phyloP scores from a whole-genome alignment of 1,140 invertebrate genomes.

The Pentalonia nigronervosa region DNA sequence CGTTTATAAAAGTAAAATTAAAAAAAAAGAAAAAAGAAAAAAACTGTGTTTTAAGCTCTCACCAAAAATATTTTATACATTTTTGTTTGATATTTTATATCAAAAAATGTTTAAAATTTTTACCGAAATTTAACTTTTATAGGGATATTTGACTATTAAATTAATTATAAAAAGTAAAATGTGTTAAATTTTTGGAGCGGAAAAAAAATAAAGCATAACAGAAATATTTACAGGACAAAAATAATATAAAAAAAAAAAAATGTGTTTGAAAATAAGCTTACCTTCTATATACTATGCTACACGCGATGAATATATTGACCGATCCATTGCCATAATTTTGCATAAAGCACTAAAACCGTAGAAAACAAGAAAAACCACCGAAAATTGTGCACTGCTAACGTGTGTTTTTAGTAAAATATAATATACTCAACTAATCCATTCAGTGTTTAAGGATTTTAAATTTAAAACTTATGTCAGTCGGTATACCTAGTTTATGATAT shows the following conservation, averaged over 20 bases:
- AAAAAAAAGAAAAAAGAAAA: neutral
- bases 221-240: neutral
- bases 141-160: neutral
- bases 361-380: constrained; percentile 53
- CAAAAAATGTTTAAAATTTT: neutral
- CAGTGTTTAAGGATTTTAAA: neutral
- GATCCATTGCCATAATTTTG: constrained; percentile 44
- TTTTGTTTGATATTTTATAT: neutral
- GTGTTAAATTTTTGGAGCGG: neutral
- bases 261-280: constrained; percentile 53
- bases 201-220: neutral
- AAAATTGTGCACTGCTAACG: constrained; percentile 53
- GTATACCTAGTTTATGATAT: constrained; percentile 12
- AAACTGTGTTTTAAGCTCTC: neutral
- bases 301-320: constrained; percentile 21
- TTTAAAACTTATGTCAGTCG: neutral
- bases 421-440: neutral
- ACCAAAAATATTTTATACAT: constrained; percentile 13
- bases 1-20: neutral
- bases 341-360: constrained; percentile 56
- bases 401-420: constrained; percentile 33
- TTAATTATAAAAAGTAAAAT: neutral
- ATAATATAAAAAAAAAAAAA: constrained; percentile 21
- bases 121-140: neutral
- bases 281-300: constrained; percentile 43